Conservation (phyloP, 2,113 vertebrate genomes). For the Chaetodon auriga region DNA sequence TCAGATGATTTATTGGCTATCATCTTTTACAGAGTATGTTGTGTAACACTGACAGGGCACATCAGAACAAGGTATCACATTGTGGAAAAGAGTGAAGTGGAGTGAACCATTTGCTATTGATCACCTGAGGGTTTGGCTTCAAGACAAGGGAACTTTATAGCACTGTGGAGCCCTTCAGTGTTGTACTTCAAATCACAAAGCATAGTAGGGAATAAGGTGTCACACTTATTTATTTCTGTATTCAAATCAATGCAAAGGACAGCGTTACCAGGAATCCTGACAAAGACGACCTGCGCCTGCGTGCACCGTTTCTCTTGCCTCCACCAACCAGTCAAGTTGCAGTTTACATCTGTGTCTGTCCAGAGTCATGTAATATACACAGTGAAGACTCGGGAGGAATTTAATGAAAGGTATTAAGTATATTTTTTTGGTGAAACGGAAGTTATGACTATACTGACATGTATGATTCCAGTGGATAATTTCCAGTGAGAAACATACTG, state of each 20-base stretch:
- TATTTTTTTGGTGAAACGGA: no score
- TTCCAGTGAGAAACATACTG: no score
- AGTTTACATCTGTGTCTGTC: no score
- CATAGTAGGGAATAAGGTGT: conserved; percentile 3
- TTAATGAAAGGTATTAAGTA: no score
- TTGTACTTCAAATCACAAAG: conserved; percentile 39
- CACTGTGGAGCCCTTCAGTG: conserved; percentile 15
- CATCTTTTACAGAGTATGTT: conserved; percentile 66
- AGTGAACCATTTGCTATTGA: conserved; percentile 62
- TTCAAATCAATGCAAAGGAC: conserved; percentile 32
- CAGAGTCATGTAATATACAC: no score
- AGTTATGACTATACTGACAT: no score
- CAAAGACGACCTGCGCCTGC: not conserved
- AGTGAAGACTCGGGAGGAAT: no score
- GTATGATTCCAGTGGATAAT: no score
- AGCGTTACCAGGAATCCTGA: conserved; percentile 3
- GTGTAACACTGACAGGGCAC: conserved; percentile 67
- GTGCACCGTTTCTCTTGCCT: not conserved
- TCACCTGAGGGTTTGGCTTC: conserved; percentile 53
- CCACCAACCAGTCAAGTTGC: no score
- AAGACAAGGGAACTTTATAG: conserved; percentile 61
- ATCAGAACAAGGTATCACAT: conserved; percentile 56
- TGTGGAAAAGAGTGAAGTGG: conserved; percentile 38
- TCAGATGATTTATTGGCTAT: conserved; percentile 74
- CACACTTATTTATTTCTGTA: conserved; percentile 50